Evolutionary conservation across 2,797 vertebrate species (phyloP).

Genomic region (Anolis apletophallus): DNA sequence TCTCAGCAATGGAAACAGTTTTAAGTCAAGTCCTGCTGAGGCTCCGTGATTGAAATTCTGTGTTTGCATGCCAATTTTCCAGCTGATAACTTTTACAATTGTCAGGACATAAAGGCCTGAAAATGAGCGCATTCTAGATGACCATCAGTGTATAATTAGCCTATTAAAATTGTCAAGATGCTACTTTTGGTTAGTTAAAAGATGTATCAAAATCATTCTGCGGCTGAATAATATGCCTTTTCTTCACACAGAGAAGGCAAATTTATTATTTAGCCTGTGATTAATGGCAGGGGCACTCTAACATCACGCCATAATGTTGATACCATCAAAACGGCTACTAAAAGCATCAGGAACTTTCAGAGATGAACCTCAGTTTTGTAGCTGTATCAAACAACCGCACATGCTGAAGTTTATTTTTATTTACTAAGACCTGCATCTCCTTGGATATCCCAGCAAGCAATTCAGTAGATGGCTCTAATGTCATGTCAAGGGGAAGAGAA

Average conservation of each 20-base stretch:
- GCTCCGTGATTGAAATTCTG: conserved; percentile 74
- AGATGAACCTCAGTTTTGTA: conserved; percentile 1
- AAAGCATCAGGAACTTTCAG: conserved; percentile 1
- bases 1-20: conserved; percentile 24
- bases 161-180: conserved; percentile 79
- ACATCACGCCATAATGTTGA: conserved; percentile 14
- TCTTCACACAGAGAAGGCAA: conserved; percentile 31
- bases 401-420: neutral
- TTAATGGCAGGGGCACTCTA: conserved; percentile 29
- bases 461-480: neutral
- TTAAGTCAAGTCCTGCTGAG: conserved; percentile 56
- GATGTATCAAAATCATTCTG: conserved; percentile 73
- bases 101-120: conserved; percentile 71
- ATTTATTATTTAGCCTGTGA: conserved; percentile 40
- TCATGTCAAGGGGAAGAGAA: neutral
- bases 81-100: conserved; percentile 70
- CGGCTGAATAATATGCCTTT: conserved; percentile 55
- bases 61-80: conserved; percentile 72
- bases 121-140: conserved; percentile 74
- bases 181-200: conserved; percentile 78
- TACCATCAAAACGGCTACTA: conserved; percentile 12
- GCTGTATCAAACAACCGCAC: neutral
- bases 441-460: neutral
- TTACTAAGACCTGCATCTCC: neutral
- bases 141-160: conserved; percentile 75